Conservation (phyloP, 2,888 invertebrate genomes). For the Orthosia incerta region DNA sequence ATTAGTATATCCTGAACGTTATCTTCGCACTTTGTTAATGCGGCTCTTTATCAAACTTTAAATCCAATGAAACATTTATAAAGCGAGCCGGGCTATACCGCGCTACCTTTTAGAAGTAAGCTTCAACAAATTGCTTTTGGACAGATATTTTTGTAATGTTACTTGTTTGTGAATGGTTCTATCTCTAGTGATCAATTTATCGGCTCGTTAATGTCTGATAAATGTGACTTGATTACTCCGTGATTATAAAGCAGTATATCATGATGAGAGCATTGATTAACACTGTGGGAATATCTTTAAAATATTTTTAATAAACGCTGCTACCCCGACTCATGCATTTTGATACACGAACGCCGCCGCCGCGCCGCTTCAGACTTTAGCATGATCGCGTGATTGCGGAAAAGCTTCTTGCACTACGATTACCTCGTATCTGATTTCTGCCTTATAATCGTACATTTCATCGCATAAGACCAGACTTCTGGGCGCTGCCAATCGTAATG, state of each 20-base stretch:
- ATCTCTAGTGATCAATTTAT: constrained; percentile 87
- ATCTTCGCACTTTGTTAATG: constrained; percentile 83
- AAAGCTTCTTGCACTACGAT: constrained; percentile 79
- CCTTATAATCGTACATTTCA: constrained; percentile 83
- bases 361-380: constrained; percentile 31
- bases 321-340: constrained; percentile 39
- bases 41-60: constrained; percentile 82
- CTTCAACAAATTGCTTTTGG: constrained; percentile 85
- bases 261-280: constrained; percentile 83
- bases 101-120: constrained; percentile 84
- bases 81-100: constrained; percentile 72
- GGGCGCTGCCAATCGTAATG: constrained; percentile 80
- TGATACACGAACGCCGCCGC: constrained; percentile 35
- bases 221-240: constrained; percentile 83
- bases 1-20: constrained; percentile 83
- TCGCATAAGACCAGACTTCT: constrained; percentile 77
- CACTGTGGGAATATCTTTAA: constrained; percentile 78
- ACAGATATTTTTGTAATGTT: constrained; percentile 86
- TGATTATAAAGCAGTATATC: constrained; percentile 87
- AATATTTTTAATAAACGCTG: constrained; percentile 62
- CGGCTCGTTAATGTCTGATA: constrained; percentile 86
- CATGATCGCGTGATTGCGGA: constrained; percentile 81
- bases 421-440: constrained; percentile 80
- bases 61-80: constrained; percentile 78
- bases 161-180: constrained; percentile 84